Base-by-base conservation (phyloP, 2,888 invertebrate genomes). In the Latrodectus elegans region DNA sequence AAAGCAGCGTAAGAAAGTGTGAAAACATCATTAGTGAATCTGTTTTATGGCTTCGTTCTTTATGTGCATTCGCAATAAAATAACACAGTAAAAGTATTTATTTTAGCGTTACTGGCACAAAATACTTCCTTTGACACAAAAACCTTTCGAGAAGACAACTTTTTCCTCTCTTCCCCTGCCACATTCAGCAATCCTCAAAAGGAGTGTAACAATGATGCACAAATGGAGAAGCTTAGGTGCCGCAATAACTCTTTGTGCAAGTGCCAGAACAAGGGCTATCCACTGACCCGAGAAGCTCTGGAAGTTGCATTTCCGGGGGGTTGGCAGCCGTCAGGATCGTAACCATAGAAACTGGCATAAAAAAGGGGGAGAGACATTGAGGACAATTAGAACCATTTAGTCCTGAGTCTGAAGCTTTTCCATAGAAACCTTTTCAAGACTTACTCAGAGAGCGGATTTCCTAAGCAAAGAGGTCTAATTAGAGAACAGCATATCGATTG, bases 351-450 rank as follows among this genome's bases (percentile, higher is more conserved):
- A 84, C 78, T 38, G 12, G 67, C 15, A 17, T 12, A 49, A 73
- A 81, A 76, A 84, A 51, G 71, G 77, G 53, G 55, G 26, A 38
- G 26, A 65, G 52, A 52, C 55, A 17, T 14, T 55, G 64, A 38
- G 73, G 68, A 84, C 84, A 84, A 84, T 84, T 84, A 84, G 84
- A 78, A 78, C 76, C 84, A 77, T 77, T 84, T 81, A 67, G 81
- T 38, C 60, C 0, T 60, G 10, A 15, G n/a, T 15, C 60, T 60
- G 12, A 12, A 60, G 60, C 60, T 60, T 60, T 60, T 60, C 60
- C n/a, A 60, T 60, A 60, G 60, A 60, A 60, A 60, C 60, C 60
- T 60, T 60, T 60, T 60, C 60, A 60, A 60, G 60, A 60, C n/a
- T n/a, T 60, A 60, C 60, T 60, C n/a, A n/a, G 60, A 12, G n/a